Base-by-base conservation (phyloP, 1,140 invertebrate species). In the Brachionus asplanchnoidis region DNA sequence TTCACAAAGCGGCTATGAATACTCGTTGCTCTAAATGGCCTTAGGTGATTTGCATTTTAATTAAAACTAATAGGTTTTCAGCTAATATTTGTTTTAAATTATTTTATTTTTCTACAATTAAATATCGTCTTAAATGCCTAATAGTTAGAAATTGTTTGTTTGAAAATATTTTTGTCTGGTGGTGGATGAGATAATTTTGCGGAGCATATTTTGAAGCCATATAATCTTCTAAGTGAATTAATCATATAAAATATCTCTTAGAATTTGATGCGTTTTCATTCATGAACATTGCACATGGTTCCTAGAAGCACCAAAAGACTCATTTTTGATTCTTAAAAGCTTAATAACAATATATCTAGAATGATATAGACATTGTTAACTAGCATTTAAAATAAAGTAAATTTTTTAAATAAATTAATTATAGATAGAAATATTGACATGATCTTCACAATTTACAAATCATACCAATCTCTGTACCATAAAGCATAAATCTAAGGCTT, bases 51-150 rank as follows among this genome's bases (percentile, higher is more conserved):
- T n/a, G 5, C 26, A 68, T 73, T 23, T 42, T 73, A 73, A 73
- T 73, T 73, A 42, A 17, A 40, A 73, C 68, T 42, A n/a, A 40
- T 14, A 42, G 68, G 36, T 40, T 42, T 40, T 40, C 17, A 40
- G n/a, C 11, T 42, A 42, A 42, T 73, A 73, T 73, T 73, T 73
- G 36, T 73, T 40, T 40, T 60, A 60, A 40, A 68, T 32, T 68
- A 40, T 68, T 68, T 32, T 68, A 68, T 68, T 68, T 32, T 68
- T 68, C 32, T 68, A 68, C 66, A 60, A 60, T 60, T 60, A 60
- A 60, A 60, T 5, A 60, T 60, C 53, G 53, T 8, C n/a, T 60
- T 60, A 60, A 60, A 60, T 60, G 53, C 53, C 53, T 60, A 8
- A 7, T 7, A 60, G 53, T 60, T 20, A 23, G 20, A 60, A 3